phyloP scores from a whole-genome alignment of 2,113 vertebrate genomes.

The Corythaixoides concolor region DNA sequence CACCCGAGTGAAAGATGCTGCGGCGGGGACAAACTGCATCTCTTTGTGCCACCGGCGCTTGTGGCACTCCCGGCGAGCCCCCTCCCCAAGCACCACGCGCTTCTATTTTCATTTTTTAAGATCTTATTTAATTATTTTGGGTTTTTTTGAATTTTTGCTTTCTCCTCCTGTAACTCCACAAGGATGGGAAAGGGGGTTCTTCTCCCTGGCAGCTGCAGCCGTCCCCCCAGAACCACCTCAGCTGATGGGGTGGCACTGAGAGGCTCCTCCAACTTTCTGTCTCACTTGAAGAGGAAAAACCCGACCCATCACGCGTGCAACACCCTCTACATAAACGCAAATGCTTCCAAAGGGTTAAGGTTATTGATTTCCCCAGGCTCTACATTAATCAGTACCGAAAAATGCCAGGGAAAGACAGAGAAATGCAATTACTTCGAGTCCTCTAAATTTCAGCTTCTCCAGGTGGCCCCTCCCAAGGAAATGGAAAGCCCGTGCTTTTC shows the following conservation, averaged over 20 bases:
- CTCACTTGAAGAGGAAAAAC: not conserved
- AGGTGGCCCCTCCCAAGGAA: conserved; percentile 35
- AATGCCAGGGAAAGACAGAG: conserved; percentile 64
- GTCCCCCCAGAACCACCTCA: rapidly evolving
- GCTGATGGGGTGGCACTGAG: not conserved
- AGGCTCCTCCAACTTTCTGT: not conserved
- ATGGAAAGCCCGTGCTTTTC: conserved; percentile 11
- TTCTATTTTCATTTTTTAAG: not conserved
- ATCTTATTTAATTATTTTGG: too few species aligned
- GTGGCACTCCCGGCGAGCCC: conserved; percentile 42
- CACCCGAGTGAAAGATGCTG: conserved; percentile 81
- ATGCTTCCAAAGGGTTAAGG: conserved; percentile 48
- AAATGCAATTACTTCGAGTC: conserved; percentile 56
- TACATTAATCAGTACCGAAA: conserved; percentile 69
- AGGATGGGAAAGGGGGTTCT: not conserved
- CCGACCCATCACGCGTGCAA: rapidly evolving
- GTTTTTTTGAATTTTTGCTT: not conserved
- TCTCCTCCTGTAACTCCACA: rapidly evolving
- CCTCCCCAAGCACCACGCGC: not conserved
- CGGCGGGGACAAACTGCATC: conserved; percentile 73
- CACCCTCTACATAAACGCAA: conserved; percentile 15
- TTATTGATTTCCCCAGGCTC: conserved; percentile 65
- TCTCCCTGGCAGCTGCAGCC: not conserved
- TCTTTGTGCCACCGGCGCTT: conserved; percentile 81
- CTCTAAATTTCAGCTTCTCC: conserved; percentile 49